Percentiles rank a stretch among this genome's conserved stretches.
Conservation (phyloP, 2,888 invertebrate species). For the Masnerella sp. region DNA sequence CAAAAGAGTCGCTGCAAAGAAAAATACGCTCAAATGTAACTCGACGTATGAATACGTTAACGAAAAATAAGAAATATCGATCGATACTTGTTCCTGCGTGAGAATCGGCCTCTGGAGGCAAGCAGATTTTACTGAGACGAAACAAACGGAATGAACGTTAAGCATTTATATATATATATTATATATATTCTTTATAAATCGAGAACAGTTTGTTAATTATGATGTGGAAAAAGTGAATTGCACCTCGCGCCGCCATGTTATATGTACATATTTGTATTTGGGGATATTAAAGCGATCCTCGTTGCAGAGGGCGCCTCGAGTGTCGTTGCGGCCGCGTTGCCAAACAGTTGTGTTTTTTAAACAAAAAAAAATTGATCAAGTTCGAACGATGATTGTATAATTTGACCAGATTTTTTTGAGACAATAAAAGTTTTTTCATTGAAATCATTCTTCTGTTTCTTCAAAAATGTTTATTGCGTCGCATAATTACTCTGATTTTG, state of each 20-base stretch:
- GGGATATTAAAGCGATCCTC: constrained; percentile 37
- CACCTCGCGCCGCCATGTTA: constrained; percentile 32
- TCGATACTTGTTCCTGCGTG: constrained; percentile 36
- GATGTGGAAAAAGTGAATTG: constrained; percentile 32
- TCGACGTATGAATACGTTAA: constrained; percentile 41
- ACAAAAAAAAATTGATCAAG: background rate
- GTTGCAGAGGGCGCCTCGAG: constrained; percentile 38
- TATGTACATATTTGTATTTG: constrained; percentile 57
- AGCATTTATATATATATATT: constrained; percentile 52
- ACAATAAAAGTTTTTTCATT: constrained; percentile 26
- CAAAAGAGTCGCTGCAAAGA: constrained; percentile 38
- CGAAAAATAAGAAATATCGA: constrained; percentile 38
- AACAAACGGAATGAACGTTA: constrained; percentile 46
- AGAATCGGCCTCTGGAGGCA: constrained; percentile 10
- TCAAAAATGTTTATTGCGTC: constrained; percentile 1
- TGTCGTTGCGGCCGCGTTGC: constrained; percentile 37
- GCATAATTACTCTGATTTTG: constrained; percentile 23
- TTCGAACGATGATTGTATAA: constrained; percentile 18
- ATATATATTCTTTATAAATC: constrained; percentile 58
- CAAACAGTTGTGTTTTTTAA: constrained; percentile 38
- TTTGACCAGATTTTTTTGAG: constrained; percentile 1
- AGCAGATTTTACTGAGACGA: constrained; percentile 30
- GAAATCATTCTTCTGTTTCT: constrained; percentile 6
- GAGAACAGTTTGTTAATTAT: constrained; percentile 49
- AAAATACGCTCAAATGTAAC: constrained; percentile 42